phyloP scores from a whole-genome alignment of 2,797 vertebrate genomes.

The Eulemur albifrons region DNA sequence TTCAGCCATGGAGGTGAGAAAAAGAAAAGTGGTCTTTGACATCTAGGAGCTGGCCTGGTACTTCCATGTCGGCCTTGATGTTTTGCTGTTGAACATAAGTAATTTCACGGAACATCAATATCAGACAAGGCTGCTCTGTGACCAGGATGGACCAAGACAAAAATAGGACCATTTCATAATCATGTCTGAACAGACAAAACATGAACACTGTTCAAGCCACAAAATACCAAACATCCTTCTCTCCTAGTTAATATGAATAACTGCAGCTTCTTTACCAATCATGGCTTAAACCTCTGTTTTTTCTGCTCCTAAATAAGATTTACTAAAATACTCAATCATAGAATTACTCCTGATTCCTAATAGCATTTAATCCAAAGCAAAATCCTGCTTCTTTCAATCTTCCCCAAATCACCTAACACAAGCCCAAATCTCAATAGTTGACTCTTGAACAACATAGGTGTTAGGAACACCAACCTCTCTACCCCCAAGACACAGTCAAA shows the following conservation, averaged over 20 bases:
- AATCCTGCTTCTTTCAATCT: not conserved
- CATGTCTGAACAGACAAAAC: not conserved
- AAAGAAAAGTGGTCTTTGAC: not conserved
- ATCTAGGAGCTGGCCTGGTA: not conserved
- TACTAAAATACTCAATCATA: not conserved
- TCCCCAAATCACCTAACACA: not conserved
- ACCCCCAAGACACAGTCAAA: not conserved
- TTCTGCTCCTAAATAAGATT: not conserved
- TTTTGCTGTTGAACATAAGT: not conserved
- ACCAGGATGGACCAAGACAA: not conserved
- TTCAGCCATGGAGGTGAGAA: not conserved
- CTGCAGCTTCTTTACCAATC: not conserved
- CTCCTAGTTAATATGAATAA: not conserved
- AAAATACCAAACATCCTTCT: not conserved
- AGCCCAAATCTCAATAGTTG: not conserved
- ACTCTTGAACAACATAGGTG: not conserved
- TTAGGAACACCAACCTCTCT: not conserved
- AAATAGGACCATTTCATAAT: not conserved
- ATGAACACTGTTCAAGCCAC: not conserved
- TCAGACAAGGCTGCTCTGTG: too few species aligned
- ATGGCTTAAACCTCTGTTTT: not conserved
- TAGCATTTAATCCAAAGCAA: not conserved
- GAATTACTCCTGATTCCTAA: not conserved
- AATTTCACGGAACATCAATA: not conserved
- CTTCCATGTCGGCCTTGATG: not conserved